Percentiles rank a stretch among this genome's conserved stretches.
Conservation (phyloP, 2,797 vertebrate genomes). For the Siniperca undulata region DNA sequence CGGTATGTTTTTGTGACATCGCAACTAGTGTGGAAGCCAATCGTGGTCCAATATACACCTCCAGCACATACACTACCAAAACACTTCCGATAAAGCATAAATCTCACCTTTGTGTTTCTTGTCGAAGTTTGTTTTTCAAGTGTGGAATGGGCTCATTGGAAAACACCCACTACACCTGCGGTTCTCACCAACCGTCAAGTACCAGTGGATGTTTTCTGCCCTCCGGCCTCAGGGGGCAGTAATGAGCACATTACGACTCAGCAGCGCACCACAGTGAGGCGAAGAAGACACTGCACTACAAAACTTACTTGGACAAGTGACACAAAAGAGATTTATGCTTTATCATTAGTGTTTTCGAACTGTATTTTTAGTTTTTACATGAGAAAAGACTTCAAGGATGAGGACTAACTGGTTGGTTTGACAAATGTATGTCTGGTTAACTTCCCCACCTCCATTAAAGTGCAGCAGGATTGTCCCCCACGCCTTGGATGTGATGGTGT, state of each 20-base stretch:
- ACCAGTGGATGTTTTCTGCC: not conserved
- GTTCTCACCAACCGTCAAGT: not conserved
- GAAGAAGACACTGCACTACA: not conserved
- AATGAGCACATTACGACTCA: not conserved
- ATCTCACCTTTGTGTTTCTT: too few relatives aligned
- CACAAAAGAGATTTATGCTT: constrained; percentile 1
- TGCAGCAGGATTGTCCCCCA: not conserved
- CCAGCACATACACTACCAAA: not conserved
- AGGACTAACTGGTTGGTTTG: not conserved
- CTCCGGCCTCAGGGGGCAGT: not conserved
- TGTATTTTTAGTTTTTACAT: not conserved
- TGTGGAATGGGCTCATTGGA: not conserved
- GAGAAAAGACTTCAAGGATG: not conserved
- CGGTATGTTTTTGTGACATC: not conserved
- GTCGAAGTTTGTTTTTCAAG: too few relatives aligned
- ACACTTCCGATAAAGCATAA: too few relatives aligned
- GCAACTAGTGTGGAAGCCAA: not conserved
- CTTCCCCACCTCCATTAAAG: not conserved
- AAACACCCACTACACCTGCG: not conserved
- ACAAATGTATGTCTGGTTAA: not conserved
- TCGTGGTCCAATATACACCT: too few relatives aligned
- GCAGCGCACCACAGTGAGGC: not conserved
- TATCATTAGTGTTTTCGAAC: not conserved
- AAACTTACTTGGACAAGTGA: not conserved
- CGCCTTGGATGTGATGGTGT: not conserved